Evolutionary conservation across 1,140 invertebrate species (phyloP), one percentile per base, ranked within the genome.

Genomic region (Batillaria attramentaria): DNA sequence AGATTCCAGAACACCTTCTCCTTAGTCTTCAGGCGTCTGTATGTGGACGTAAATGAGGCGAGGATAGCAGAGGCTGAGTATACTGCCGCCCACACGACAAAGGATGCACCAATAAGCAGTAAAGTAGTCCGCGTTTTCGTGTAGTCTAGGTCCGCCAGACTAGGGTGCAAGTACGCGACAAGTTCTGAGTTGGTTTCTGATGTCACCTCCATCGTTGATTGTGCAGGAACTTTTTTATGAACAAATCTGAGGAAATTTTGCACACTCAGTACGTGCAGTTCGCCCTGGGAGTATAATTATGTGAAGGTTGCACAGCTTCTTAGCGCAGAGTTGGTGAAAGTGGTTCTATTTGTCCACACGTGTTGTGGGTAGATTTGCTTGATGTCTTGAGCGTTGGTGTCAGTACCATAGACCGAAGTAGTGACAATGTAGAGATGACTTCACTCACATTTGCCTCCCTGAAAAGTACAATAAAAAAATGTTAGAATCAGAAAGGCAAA

Each of bases 1-100:
- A 90, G 73, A 65, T 87, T 83, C 87, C 88, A 87, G 76, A 90
- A 90, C 20, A 89, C 81, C 77, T 86, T 84, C 66, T 89, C 87
- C 80, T 90, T 89, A 24, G 62, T 75, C n/a, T 78, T 77, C n/a
- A 89, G 66, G 33, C 69, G 80, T 35, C 79, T 77, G 79, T 87
- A 88, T 2, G 84, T 82, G 13, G 72, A 43, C n/a, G 79, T 68
- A 0, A 60, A 10, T 13, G 77, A 78, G 18, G 81, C 79, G 8
- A 86, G 2, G 0, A 82, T 1, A 3, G 72, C 66, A 3, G 84
- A 87, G 3, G 81, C 0, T 0, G 82, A 1, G 60, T 84, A 87
- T 8, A 87, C 39, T 3, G 35, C 33, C 18, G 76, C 66, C 77
- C 84, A 88, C 31, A 84, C 80, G 1, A 82, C 18, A 70, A 85